Base-by-base conservation (phyloP, 2,888 invertebrate genomes). In the Punctoribates punctum region DNA sequence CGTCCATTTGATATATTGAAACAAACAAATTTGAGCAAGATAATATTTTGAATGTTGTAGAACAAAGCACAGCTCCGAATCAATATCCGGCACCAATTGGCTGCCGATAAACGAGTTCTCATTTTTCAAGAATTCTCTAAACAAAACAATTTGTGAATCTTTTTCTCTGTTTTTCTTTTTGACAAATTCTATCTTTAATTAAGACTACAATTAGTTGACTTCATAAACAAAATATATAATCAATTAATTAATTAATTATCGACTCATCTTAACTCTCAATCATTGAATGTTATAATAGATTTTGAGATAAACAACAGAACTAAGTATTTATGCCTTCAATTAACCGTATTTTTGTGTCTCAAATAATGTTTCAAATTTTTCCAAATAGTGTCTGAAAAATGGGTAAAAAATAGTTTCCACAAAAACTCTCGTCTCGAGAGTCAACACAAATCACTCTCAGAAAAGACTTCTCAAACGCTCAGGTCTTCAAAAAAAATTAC, bases 241-340 rank as follows among this genome's bases (percentile, higher is more conserved):
- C 13, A 13, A 5, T 34, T 34, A 34, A 34, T 34, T 42, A 42
- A 42, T 9, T 13, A 42, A 42, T 42, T 42, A 42, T 42, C 6
- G 42, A 42, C 42, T 42, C 42, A 11, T 42, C 42, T 42, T 42
- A 42, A 57, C 51, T 48, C 48, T 23, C 57, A 57, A 57, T 57
- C 57, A 57, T 57, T 51, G 13, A 57, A 51, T 51, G 20, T 51
- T 57, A 57, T 54, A 57, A 23, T 57, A 57, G 57, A 57, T 57
- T 57, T 23, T 23, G 9, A 57, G n/a, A 13, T 9, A 13, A 57
- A 57, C n/a, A 57, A 6, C 9, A 5, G 3, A 20, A n/a, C 23
- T 23, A 20, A 20, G 51, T 23, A 57, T 57, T 23, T 60, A 13
- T 60, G 60, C 60, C 60, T 60, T 60, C 60, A 60, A 60, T 60